Base-by-base conservation (phyloP, 92 coral and sea anemone genomes). In the Anthopleura xanthogrammica region DNA sequence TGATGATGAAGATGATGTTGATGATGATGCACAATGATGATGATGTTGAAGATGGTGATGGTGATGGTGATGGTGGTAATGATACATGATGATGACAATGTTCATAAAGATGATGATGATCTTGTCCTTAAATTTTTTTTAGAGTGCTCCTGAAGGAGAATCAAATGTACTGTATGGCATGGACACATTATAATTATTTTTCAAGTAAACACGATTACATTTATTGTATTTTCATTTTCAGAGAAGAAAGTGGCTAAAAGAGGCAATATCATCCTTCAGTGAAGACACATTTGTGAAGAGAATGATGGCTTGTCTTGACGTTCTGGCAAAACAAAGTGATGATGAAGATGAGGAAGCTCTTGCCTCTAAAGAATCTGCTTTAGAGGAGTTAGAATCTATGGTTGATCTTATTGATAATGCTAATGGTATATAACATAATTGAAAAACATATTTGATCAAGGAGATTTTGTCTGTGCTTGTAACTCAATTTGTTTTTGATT, bases 361-460 rank as follows among this genome's bases (percentile, higher is more conserved):
- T 24, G 56, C 72, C 41, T 73, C 85, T 57, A 94, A 88, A 77
- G 98, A 96, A 85, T 50, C 71, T 73, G 96, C 93, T 41, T 86
- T 96, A 77, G 99, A 96, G 16, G 82, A 54, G 11, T 86, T 96
- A 66, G 91, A 79, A 48, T 78, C 87, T 70, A 86, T 96, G 65
- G 95, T 90, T 41, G 99, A 96, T 57, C 80, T 84, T 76, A 88
- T 96, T 65, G 98, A 96, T 58, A 96, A 94, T 92, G 98, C 99
- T 48, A 96, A 92, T 77, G 99, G 99, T 96, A 29, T 0, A 29
- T 29, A 29, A 29, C n/a, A n/a, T n/a, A n/a, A n/a, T n/a, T n/a
- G n/a, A n/a, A n/a, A n/a, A n/a, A n/a, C n/a, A n/a, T 29, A 29
- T 29, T 29, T 29, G 36, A 1, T 29, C 36, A 29, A 29, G 36